Evolutionary conservation across 2,113 vertebrate species (phyloP), one percentile per base, ranked within the genome.

Genomic region (Otolemur garnettii): DNA sequence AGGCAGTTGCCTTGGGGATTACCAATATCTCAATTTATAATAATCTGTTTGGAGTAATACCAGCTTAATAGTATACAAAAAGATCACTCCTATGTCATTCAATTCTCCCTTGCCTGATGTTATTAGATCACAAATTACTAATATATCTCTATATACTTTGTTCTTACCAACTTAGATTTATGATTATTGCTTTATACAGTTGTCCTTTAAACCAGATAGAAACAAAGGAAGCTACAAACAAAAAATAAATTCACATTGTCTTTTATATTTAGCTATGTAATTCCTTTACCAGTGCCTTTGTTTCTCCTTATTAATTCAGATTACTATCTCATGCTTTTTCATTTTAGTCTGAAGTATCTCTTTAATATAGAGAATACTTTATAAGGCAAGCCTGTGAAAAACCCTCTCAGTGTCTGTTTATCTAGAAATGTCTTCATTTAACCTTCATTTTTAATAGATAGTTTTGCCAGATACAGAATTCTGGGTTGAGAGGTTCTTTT

Each of bases 21-120:
- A 38, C 60, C 18, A 66, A 90, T 62, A 75, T 72, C 60, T 91
- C 53, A 85, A 45, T 82, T 88, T 97, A 60, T 60, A 89, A 77
- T 15, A 77, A 59, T 83, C 35, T 57, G 11, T 87, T 69, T 68
- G 21, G 7, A 79, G 79, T 83, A 91, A 83, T 83, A 83, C 21
- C 30, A 77, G 83, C 38, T 88, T 91, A 94, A 74, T 74, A 15
- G 7, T 30, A 69, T 21, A 64, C 9, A 74, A 59, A 91, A 96
- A 7, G 3, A 64, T 38, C 77, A 21, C 17, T 92, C 71, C 53
- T 75, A 0, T 28, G 5, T 38, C 5, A 0, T 33, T 62, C 35
- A 24, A 15, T 60, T 81, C 15, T 71, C 77, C 4, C 38, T 2
- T 81, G 24, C 19, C 14, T 33, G 69, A 53, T 35, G 24, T 64